phyloP scores from a whole-genome alignment of 2,113 vertebrate genomes.

The Gambusia holbrooki region DNA sequence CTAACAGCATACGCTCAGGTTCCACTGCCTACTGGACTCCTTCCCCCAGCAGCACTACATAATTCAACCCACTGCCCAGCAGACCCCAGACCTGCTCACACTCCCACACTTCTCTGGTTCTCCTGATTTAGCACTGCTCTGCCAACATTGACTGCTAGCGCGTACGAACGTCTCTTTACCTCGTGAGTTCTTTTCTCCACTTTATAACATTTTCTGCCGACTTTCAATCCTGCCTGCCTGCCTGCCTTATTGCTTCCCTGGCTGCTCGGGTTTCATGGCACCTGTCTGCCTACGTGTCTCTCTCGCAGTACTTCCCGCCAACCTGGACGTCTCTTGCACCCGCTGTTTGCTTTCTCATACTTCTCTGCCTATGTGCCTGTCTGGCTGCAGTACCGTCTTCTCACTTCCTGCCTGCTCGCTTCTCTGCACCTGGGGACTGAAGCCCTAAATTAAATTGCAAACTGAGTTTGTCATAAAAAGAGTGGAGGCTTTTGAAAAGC shows the following conservation, averaged over 20 bases:
- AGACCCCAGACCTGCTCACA: conserved; percentile 46
- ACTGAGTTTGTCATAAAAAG: conserved; percentile 90
- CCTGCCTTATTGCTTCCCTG: conserved; percentile 37
- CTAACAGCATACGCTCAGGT: conserved; percentile 45
- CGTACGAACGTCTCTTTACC: conserved; percentile 37
- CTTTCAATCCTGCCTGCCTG: conserved; percentile 47
- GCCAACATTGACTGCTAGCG: conserved; percentile 24
- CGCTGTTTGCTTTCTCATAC: conserved; percentile 48
- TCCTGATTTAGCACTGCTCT: conserved; percentile 42
- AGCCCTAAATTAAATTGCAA: conserved; percentile 93
- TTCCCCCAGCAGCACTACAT: conserved; percentile 45
- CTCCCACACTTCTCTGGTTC: conserved; percentile 46
- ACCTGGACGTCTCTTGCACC: conserved; percentile 57
- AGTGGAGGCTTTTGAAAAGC: conserved; percentile 89
- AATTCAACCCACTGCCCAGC: conserved; percentile 52
- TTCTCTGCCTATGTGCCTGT: conserved; percentile 49
- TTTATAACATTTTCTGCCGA: conserved; percentile 33
- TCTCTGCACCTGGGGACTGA: conserved; percentile 83
- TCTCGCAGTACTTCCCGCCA: conserved; percentile 45
- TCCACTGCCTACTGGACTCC: conserved; percentile 48
- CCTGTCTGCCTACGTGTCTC: conserved; percentile 67
- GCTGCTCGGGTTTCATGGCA: conserved; percentile 60
- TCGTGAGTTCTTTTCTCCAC: conserved; percentile 25
- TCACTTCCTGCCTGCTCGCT: conserved; percentile 67
- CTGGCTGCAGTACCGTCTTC: conserved; percentile 53